Percentiles rank a stretch among this genome's conserved stretches.
Evolutionary conservation across 1,140 invertebrate genomes (phyloP).

Genomic region (Zeugodacus cucurbitae): DNA sequence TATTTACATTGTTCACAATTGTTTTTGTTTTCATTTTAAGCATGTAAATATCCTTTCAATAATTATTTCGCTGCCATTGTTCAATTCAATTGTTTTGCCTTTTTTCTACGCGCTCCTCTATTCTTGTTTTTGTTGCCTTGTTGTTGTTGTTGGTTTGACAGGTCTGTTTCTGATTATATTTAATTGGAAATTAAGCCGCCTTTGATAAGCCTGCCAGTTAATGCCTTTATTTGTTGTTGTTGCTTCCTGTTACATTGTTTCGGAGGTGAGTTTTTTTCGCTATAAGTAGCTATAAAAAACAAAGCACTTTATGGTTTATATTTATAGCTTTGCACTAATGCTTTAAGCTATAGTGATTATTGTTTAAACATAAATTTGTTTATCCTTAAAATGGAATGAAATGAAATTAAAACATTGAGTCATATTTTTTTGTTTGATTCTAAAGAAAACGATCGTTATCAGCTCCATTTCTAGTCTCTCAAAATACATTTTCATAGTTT

Average conservation of each 20-base stretch:
- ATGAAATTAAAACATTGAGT: too few species aligned
- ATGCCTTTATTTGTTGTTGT: background rate
- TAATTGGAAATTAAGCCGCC: slow-evolving; percentile 27
- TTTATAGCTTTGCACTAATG: background rate
- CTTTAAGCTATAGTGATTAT: too few species aligned
- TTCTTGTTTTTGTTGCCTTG: background rate
- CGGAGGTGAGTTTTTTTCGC: too few species aligned
- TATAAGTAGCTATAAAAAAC: background rate
- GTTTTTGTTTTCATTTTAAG: background rate
- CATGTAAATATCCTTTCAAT: background rate
- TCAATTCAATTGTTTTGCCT: background rate
- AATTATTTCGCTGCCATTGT: background rate
- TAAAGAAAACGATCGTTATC: too few species aligned
- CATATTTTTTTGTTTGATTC: too few species aligned
- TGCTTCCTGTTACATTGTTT: background rate
- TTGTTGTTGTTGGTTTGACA: background rate
- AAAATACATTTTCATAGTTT: too few species aligned
- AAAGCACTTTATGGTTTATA: background rate
- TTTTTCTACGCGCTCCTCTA: background rate
- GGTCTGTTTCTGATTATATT: background rate
- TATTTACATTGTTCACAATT: background rate
- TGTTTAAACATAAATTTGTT: too few species aligned
- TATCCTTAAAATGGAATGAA: too few species aligned
- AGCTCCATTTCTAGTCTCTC: too few species aligned
- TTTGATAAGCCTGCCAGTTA: background rate